A percentile compares a stretch with the other conserved stretches of the same genome.
These are phyloP conservation scores for Archilochus colubris DNA, from an alignment of 2,113 vertebrate species.

Conservation along the genomic window DNA sequence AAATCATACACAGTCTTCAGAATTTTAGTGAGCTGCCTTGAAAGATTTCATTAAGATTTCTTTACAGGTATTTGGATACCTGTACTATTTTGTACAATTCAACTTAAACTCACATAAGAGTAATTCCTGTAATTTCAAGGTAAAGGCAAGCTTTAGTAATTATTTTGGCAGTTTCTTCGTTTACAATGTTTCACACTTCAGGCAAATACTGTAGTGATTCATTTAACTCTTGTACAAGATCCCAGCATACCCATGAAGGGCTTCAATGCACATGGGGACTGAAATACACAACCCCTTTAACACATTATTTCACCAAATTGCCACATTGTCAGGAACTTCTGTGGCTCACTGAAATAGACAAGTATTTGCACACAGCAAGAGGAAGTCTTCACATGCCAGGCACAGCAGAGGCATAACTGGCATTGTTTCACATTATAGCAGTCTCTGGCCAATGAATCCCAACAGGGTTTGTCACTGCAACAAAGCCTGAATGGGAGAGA, in stretches of 20 bases:
- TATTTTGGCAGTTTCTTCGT: conserved; percentile 34
- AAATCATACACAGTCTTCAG: conserved; percentile 7
- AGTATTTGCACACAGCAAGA: not conserved
- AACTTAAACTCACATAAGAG: not conserved
- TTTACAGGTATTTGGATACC: not conserved
- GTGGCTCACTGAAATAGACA: not conserved
- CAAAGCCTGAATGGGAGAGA: not conserved
- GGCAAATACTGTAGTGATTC: not conserved
- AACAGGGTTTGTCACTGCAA: not conserved
- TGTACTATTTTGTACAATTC: not conserved
- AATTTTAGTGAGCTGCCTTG: not conserved
- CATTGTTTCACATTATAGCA: not conserved
- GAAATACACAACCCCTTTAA: not conserved
- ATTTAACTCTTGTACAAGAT: conserved; percentile 10
- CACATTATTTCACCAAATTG: not conserved
- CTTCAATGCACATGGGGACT: not conserved
- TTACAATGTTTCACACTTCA: conserved; percentile 55
- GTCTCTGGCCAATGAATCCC: conserved; percentile 1
- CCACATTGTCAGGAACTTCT: not conserved
- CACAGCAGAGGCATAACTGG: not conserved
- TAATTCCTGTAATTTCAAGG: not conserved
- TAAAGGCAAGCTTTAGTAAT: conserved; percentile 8
- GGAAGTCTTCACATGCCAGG: not conserved
- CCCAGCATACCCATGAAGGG: not conserved
- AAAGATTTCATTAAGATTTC: not conserved